A percentile compares a stretch with the other conserved stretches of the same genome.
These are phyloP conservation scores for Colossoma macropomum DNA, from an alignment of 2,113 vertebrate genomes.

Conservation along the genomic window DNA sequence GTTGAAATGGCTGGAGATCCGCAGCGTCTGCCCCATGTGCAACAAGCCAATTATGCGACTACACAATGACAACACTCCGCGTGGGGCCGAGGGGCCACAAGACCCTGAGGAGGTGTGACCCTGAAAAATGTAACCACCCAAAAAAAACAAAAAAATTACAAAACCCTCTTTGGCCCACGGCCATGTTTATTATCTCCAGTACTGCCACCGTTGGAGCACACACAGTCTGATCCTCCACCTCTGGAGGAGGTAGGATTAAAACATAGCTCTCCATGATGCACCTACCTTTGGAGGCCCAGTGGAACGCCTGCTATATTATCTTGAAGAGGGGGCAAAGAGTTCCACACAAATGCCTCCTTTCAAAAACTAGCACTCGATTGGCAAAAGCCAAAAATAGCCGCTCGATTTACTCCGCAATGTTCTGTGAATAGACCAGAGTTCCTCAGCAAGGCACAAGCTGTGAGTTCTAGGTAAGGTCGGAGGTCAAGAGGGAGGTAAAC, in stretches of 20 bases:
- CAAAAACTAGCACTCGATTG: slow-evolving; percentile 35
- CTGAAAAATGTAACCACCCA: background rate
- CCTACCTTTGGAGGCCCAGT: slow-evolving; percentile 18
- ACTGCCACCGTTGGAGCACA: slow-evolving; percentile 17
- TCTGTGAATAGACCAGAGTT: slow-evolving; percentile 37
- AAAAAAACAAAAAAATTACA: background rate
- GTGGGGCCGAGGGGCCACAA: slow-evolving; percentile 75
- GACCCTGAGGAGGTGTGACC: slow-evolving; percentile 80
- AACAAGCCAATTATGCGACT: slow-evolving; percentile 83
- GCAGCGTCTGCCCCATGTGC: slow-evolving; percentile 84
- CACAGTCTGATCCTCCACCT: background rate
- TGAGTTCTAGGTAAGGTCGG: slow-evolving; percentile 20
- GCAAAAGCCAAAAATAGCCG: slow-evolving; percentile 38
- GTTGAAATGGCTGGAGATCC: slow-evolving; percentile 85
- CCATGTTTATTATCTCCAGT: slow-evolving; percentile 14
- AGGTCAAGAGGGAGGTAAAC: slow-evolving; percentile 27
- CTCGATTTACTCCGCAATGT: slow-evolving; percentile 31
- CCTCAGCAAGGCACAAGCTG: background rate
- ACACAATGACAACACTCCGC: slow-evolving; percentile 72
- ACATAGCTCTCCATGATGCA: slow-evolving; percentile 15
- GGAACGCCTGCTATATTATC: background rate
- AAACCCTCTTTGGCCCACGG: background rate
- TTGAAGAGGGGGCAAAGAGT: background rate
- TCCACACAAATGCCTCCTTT: slow-evolving; percentile 22
- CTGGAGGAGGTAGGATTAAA: background rate